Evolutionary conservation across 2,113 vertebrate genomes (phyloP).

Genomic region (Phylloscopus trochiloides): DNA sequence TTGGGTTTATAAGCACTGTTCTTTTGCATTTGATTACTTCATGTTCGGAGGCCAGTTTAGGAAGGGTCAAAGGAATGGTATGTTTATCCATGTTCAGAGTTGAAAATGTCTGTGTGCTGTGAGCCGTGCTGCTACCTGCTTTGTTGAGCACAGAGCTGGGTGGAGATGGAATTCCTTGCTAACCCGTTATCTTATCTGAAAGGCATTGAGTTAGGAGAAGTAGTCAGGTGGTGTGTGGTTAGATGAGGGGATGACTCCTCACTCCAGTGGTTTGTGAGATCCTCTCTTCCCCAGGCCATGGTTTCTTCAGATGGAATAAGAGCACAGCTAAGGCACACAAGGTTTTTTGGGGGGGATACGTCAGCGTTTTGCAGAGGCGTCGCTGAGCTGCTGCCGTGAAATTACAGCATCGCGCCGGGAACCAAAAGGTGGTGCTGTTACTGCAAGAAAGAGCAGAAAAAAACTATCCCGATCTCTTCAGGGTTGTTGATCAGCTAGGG

Average conservation of each 20-base stretch:
- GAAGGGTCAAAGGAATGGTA: neutral
- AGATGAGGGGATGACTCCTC: neutral
- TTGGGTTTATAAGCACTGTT: fast-evolving
- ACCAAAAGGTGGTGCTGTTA: constrained; percentile 71
- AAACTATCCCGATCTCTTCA: fast-evolving
- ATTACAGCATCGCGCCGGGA: neutral
- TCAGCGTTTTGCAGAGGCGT: neutral
- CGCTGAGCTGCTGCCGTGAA: fast-evolving
- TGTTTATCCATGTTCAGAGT: neutral
- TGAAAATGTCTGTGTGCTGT: neutral
- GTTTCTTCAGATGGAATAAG: neutral
- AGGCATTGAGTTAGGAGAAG: neutral
- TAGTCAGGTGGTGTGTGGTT: neutral
- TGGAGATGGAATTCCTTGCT: neutral
- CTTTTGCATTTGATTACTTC: neutral
- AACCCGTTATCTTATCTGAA: constrained; percentile 20
- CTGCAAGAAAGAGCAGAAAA: neutral
- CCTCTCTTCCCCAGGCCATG: neutral
- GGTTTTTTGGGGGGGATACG: neutral
- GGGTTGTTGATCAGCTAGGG: neutral
- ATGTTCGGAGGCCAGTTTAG: neutral
- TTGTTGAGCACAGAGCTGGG: neutral
- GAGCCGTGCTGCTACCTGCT: fast-evolving
- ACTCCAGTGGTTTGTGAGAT: neutral
- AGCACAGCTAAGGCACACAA: neutral